Evolutionary conservation across 2,888 invertebrate species (phyloP).

Genomic region (Caenorhabditis panamensis): DNA sequence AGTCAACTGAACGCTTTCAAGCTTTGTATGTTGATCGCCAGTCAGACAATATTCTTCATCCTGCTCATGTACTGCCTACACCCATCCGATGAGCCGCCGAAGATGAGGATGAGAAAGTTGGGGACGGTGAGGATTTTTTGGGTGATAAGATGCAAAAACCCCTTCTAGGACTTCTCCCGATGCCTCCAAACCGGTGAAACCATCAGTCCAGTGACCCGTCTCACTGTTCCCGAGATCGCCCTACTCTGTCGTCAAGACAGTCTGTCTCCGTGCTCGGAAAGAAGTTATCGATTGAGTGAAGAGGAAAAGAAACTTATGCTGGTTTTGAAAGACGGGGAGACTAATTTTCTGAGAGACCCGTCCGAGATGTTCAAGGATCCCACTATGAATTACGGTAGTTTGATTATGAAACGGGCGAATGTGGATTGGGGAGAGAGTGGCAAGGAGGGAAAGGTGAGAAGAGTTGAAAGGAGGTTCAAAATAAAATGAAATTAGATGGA

Average conservation of each 20-base stretch:
- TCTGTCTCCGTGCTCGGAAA: conserved; percentile 5
- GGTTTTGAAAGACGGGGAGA: conserved; percentile 20
- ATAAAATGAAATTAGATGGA: conserved; percentile 9
- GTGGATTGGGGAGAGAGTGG: not conserved
- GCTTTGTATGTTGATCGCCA: conserved; percentile 1
- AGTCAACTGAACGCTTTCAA: not conserved
- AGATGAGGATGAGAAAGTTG: conserved; percentile 11
- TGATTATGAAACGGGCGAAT: conserved; percentile 31
- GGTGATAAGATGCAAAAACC: too few species aligned
- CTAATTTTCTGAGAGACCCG: not conserved
- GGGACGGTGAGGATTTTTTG: conserved; percentile 3
- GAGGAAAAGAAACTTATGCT: conserved; percentile 33
- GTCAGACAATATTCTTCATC: conserved; percentile 19
- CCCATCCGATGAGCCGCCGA: conserved; percentile 35
- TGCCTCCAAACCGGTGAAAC: conserved; percentile 27
- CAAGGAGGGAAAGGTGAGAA: not conserved
- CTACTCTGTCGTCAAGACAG: not conserved
- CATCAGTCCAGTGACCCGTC: not conserved
- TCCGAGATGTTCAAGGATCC: conserved; percentile 4
- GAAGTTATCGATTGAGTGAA: conserved; percentile 12
- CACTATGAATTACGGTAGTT: conserved; percentile 36
- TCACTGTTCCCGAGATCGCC: conserved; percentile 21
- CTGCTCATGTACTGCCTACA: conserved; percentile 31
- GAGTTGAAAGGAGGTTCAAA: not conserved
- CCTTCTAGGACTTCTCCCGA: conserved; percentile 4